A percentile compares a stretch with the other conserved stretches of the same genome.
Evolutionary conservation across 2,113 vertebrate species (phyloP).

Genomic region (Garra rufa): DNA sequence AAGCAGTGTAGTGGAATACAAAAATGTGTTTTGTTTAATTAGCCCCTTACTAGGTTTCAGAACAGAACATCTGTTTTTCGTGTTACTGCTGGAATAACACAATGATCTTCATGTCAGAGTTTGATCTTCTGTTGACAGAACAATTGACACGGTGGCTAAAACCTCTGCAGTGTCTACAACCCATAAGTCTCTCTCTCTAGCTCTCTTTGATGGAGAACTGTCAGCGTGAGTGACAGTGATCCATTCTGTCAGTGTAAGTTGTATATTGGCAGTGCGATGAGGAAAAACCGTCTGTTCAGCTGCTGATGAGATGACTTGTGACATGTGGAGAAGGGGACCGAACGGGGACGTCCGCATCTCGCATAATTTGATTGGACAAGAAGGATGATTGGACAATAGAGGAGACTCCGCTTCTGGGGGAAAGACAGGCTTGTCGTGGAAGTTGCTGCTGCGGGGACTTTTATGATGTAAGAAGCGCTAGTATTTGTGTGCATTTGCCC

Average conservation of each 20-base stretch:
- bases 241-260: conserved; percentile 8
- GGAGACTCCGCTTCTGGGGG: conserved; percentile 41
- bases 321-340: conserved; percentile 39
- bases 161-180: conserved; percentile 4
- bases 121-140: background rate
- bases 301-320: conserved; percentile 44
- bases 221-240: conserved; percentile 45
- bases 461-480: conserved; percentile 43
- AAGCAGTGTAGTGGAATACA: background rate
- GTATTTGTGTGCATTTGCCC: conserved; percentile 38
- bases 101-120: background rate
- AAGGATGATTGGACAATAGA: conserved; percentile 29
- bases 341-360: conserved; percentile 7
- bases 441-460: conserved; percentile 38
- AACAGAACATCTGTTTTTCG: background rate
- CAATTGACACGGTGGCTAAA: background rate
- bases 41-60: background rate
- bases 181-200: conserved; percentile 8
- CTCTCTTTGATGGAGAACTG: conserved; percentile 22
- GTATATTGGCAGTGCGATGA: conserved; percentile 24
- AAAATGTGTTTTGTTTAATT: background rate
- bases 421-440: conserved; percentile 32
- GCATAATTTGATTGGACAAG: conserved; percentile 48
- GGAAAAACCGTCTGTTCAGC: conserved; percentile 24
- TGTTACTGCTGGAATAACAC: background rate